phyloP scores from a whole-genome alignment of 2,797 vertebrate genomes.

The Columba guinea region DNA sequence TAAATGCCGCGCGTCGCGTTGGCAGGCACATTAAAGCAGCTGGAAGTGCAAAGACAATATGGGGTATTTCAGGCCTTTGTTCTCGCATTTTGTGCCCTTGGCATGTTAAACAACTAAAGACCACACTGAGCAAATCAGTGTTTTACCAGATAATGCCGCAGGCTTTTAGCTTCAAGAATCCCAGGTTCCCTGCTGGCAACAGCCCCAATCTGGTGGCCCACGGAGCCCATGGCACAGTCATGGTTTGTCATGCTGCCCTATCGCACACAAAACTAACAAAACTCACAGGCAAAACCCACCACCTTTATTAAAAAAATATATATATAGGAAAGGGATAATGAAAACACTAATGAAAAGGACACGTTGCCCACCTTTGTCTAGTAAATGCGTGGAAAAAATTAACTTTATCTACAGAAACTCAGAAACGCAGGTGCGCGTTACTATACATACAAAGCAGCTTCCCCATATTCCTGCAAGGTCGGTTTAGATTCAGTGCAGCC shows the following conservation, averaged over 20 bases:
- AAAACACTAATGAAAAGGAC: background rate
- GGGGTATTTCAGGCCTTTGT: background rate
- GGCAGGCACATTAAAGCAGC: slow-evolving; percentile 35
- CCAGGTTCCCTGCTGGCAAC: background rate
- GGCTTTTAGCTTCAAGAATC: background rate
- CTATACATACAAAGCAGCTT: background rate
- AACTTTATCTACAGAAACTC: background rate
- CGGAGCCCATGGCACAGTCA: background rate
- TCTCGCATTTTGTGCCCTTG: background rate
- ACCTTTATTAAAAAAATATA: background rate
- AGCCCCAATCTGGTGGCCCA: background rate
- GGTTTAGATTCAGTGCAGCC: background rate
- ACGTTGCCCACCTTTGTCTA: background rate
- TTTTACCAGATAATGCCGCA: background rate
- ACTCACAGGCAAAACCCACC: background rate
- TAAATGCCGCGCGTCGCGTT: background rate
- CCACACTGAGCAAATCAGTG: background rate
- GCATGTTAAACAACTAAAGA: slow-evolving; percentile 27
- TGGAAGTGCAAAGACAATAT: slow-evolving; percentile 34
- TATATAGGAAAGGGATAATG: background rate
- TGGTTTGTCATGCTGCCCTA: background rate
- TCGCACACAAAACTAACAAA: background rate
- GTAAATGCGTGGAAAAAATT: background rate
- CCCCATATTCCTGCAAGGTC: background rate
- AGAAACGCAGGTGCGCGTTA: background rate